Evolutionary conservation across 2,113 vertebrate species (phyloP).

Genomic region (Rhea pennata): DNA sequence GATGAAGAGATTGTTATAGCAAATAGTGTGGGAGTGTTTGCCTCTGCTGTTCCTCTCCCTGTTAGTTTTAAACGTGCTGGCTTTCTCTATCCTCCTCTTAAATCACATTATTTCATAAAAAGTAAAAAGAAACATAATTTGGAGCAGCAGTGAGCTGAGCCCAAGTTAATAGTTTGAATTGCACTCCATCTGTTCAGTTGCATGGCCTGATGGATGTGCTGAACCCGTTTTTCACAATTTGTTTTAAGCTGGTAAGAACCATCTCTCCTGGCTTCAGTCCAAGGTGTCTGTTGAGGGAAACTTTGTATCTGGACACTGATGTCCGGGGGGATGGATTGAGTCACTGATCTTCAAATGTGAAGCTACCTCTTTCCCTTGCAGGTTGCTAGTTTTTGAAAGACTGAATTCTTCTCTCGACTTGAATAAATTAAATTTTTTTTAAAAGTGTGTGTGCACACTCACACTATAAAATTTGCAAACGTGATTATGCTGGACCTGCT

Average conservation of each 20-base stretch:
- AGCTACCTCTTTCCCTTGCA: not conserved
- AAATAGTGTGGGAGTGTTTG: conserved; percentile 34
- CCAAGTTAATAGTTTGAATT: conserved; percentile 78
- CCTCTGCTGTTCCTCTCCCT: conserved; percentile 13
- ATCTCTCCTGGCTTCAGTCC: conserved; percentile 66
- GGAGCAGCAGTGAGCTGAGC: conserved; percentile 71
- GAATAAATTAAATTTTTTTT: not conserved
- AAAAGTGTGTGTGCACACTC: accelerated
- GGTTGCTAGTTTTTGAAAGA: not conserved
- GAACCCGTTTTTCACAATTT: conserved; percentile 80
- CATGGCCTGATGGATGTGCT: conserved; percentile 72
- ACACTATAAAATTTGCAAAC: conserved; percentile 50
- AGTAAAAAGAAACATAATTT: conserved; percentile 76
- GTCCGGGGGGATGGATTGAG: not conserved
- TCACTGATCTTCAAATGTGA: not conserved
- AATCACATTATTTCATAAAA: conserved; percentile 72
- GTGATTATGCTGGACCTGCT: conserved; percentile 52
- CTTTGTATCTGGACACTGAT: conserved; percentile 41
- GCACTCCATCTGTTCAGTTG: conserved; percentile 78
- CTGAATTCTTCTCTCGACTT: not conserved
- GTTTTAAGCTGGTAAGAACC: conserved; percentile 75
- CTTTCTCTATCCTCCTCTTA: not conserved
- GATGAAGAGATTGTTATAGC: conserved; percentile 8
- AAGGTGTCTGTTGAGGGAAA: conserved; percentile 56
- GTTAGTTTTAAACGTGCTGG: not conserved